Evolutionary conservation across 2,797 vertebrate genomes (phyloP), one percentile per base, ranked within the genome.

Genomic region (Cuculus canorus): DNA sequence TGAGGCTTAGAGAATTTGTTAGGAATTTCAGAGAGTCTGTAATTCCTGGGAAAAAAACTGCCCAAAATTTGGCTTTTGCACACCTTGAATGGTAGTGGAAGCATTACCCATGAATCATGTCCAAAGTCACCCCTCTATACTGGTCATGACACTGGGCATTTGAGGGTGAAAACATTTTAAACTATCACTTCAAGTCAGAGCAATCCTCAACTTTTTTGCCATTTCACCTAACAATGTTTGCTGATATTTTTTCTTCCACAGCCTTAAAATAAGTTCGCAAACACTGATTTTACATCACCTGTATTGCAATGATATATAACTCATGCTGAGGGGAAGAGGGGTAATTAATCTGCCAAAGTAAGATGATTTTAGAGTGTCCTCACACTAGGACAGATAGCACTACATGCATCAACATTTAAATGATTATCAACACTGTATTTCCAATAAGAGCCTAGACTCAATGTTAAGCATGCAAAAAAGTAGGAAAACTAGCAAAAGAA

Each of bases 221-320:
- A 54, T 79, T 87, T 90, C 47, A 17, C 33, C 70, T 37, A 22
- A 53, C 13, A 71, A 39, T 4, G 2, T n/a, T 71, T 63, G 43
- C 39, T 53, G 48, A 45, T 30, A 57, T 24, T 91, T 91, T 69
- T 81, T 18, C 43, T 91, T 88, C 70, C 43, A 30, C 30, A 78
- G 48, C 10, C 28, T 88, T 78, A 37, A 28, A 45, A 95, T 47
- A 61, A 81, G 52, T 82, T 83, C 7, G 8, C 53, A 88, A 92
- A 92, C 28, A 18, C 43, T 25, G 43, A 35, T 91, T 95, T 95
- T 94, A 57, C 71, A 79, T 69, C 22, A 33, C 17, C 53, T 86
- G 18, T 39, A 75, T 30, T 80, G 37, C 28, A 83, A 50, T 75
- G 80, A 86, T 82, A 81, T 28, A 47, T 61, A 83, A 90, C 32